Base-by-base conservation (phyloP, 2,113 vertebrate species). In the Pelodiscus sinensis region DNA sequence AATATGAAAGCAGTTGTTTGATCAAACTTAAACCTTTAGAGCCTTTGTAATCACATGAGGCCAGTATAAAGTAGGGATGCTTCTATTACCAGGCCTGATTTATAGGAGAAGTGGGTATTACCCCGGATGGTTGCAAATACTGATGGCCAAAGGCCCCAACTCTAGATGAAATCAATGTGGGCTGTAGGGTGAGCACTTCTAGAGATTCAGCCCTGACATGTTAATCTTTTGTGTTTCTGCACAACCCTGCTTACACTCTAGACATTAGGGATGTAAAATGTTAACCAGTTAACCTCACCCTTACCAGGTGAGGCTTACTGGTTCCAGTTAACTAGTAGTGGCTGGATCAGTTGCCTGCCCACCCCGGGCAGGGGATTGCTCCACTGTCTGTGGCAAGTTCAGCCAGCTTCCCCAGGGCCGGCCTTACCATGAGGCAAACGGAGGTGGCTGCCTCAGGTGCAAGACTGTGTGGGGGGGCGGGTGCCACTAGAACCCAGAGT, bases 101-200 rank as follows among this genome's bases (percentile, higher is more conserved):
- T 44, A 24, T 21, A 73, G 81, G 62, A 82, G 31, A 10, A 89
- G 29, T 81, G 79, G 75, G 25, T 56, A 8, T 31, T 77, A 24
- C 75, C 51, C 58, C 6, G 38, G 15, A 15, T n/a, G 51, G 62
- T 6, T 22, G 3, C 0, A 2, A n/a, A 19, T 29, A 2, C 8
- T 83, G 68, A 10, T 7, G 71, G 35, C 38, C 25, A 38, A 77
- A 21, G 22, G 22, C 38, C 12, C 8, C 10, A 44, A 50, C 38
- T 75, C 2, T 21, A 22, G 24, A 25, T 44, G 35, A 44, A 75
- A 14, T 75, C 38, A 44, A 4, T 44, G 38, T 24, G 71, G 22
- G 14, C 78, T 27, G 44, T 29, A 82, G 57, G 1, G 0, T 21
- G 54, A 79, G 82, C 75, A 75, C 68, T 86, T 79, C 19, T 82